Evolutionary conservation across 1,140 invertebrate genomes (phyloP), one percentile per base, ranked within the genome.

Genomic region (Xylocopa sonorina): DNA sequence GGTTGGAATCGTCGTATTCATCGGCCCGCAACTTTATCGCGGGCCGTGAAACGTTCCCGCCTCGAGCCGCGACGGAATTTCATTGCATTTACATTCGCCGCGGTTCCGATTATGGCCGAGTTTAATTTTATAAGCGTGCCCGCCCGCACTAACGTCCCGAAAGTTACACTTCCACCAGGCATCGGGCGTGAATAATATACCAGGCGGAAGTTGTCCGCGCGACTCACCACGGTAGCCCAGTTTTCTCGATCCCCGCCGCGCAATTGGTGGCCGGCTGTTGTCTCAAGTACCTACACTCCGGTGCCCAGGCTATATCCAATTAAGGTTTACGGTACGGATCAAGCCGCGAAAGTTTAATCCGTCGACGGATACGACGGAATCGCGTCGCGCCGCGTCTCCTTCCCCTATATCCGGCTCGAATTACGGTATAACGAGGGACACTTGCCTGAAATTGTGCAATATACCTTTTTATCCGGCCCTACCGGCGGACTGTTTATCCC

Each of bases 341-440:
- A 82, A 67, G 41, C 21, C 29, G 60, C 57, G 77, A 68, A 80
- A 82, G 29, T 80, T 74, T 82, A 82, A 82, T 82, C 81, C 60
- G 55, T 16, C 64, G 16, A 77, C 27, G 51, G 24, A 24, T 43
- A 58, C 60, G 69, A 74, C 29, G 60, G n/a, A 51, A 79, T 74
- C 60, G 58, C 68, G 16, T 62, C 38, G 0, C n/a, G 27, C 18
- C 57, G 32, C n/a, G n/a, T n/a, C n/a, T n/a, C n/a, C n/a, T n/a
- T n/a, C n/a, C n/a, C 41, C 51, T 38, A 29, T 60, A 77, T 50
- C 32, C 16, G 16, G 12, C 41, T 41, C 29, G 43, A 78, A 78
- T 78, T 69, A 51, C 32, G 14, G 55, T n/a, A 48, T 58, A 78
- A 78, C 66, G 75, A 71, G n/a, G n/a, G 75, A 43, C 21, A 58